Evolutionary conservation across 2,888 invertebrate genomes (phyloP), one percentile per base, ranked within the genome.

Genomic region (Lasioglossum lativentre): DNA sequence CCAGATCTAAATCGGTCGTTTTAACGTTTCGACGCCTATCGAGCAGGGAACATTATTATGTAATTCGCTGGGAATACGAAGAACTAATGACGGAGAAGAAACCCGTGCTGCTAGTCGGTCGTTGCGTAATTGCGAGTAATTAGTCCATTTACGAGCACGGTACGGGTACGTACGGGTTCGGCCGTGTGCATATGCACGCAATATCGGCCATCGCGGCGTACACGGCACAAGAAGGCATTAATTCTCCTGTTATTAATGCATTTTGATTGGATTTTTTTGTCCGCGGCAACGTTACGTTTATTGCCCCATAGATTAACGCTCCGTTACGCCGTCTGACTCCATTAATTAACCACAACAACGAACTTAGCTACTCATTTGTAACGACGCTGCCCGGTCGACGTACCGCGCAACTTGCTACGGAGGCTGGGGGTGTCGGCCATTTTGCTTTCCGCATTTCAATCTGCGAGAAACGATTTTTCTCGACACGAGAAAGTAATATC

Each of bases 171-270:
- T 74, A 76, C 74, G 52, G 56, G 23, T 38, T 23, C 47, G 42
- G 30, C 16, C 27, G 71, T 71, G 81, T 66, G 71, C 80, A 82
- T 78, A 73, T 78, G 84, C 89, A 78, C 78, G 86, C 85, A 80
- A 89, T 87, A 86, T 84, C 84, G 82, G 76, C 52, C 84, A 68
- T 19, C 74, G 79, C 34, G 47, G 79, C 74, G 75, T 78, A 78
- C 80, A 56, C 75, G 72, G 68, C 74, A 74, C 83, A 80, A 84
- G 86, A 82, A 82, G 88, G 89, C 92, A 93, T 93, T 92, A 93
- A 92, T 92, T 92, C 91, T 89, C 87, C 89, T 83, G 91, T 92
- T 93, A 91, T 93, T 93, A 93, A 93, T 93, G 93, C 91, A 92
- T 92, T 93, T 93, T 93, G 92, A 93, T 93, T 85, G 88, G 80